Base-by-base conservation (phyloP, 1,140 invertebrate genomes). In the Berghia stephanieae region DNA sequence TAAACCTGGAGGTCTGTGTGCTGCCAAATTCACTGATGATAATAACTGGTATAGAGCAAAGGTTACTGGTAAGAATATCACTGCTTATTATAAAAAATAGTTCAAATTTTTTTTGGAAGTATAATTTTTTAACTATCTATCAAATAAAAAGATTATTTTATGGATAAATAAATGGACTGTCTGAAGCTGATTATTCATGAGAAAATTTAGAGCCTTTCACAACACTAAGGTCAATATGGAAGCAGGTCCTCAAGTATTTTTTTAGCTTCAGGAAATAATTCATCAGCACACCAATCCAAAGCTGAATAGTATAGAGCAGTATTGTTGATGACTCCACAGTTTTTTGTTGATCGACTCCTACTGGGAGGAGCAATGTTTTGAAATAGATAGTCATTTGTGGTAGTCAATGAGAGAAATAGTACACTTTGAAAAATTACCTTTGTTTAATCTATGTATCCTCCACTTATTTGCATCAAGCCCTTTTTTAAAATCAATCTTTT, bases 1-100 rank as follows among this genome's bases (percentile, higher is more conserved):
- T 18, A 44, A 24, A 24, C 67, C 92, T 70, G 93, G 93, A 6
- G 91, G 92, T 0, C 83, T 93, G 16, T 96, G 94, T 86, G 90
- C 93, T 44, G 95, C 94, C 0, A 91, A 93, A 74, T 95, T 93
- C 84, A 92, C 92, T 0, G 92, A 92, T 0, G 94, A 96, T 84
- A 91, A 93, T 46, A 86, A 88, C 1, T 96, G 94, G 95, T 96
- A 96, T 83, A 90, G 95, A 80, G 94, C 94, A 1, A 91, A 93
- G 81, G 93, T 96, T n/a, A 90, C 94, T 1, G 94, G 95, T 86
- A 49, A 52, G 63, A 79, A 31, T 16, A 24, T 40, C 10, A n/a
- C 6, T 38, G 24, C 10, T 75, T 16, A 36, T 36, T 42, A 68
- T 66, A 31, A 38, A 43, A 3, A 5, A 36, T 31, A 24, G 4